These are phyloP conservation scores for Drosophila arizonae DNA, from an alignment of 1,140 invertebrate genomes.

Conservation along the genomic window DNA sequence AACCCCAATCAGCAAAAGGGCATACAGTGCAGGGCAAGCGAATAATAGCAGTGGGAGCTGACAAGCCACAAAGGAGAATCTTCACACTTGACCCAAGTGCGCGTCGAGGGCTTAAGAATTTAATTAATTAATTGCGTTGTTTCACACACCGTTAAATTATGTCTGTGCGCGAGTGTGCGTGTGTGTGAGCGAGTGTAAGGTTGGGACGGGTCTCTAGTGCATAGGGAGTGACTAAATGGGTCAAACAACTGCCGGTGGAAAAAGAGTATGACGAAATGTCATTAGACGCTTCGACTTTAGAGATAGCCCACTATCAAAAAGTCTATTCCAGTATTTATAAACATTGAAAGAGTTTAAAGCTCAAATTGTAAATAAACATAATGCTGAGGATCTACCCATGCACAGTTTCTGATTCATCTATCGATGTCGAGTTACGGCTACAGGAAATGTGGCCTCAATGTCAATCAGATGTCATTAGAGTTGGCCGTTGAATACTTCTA, in stretches of 20 bases:
- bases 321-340: background rate
- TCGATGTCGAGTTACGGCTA: slow-evolving; percentile 6
- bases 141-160: slow-evolving; percentile 41
- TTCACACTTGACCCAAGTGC: slow-evolving; percentile 67
- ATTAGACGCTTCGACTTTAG: background rate
- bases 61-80: slow-evolving; percentile 54
- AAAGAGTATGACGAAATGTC: background rate
- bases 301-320: background rate
- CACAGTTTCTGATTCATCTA: background rate
- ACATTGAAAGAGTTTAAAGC: background rate
- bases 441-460: slow-evolving; percentile 66
- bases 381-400: background rate
- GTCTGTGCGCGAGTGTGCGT: background rate
- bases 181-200: background rate
- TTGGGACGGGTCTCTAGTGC: background rate
- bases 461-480: slow-evolving; percentile 69
- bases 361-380: background rate
- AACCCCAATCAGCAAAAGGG: background rate
- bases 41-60: slow-evolving; percentile 22
- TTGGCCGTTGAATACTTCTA: slow-evolving; percentile 37
- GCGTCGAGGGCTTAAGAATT: slow-evolving; percentile 63
- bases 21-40: slow-evolving; percentile 1
- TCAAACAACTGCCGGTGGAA: slow-evolving; percentile 35
- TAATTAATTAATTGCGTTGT: slow-evolving; percentile 77
- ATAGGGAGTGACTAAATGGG: slow-evolving; percentile 42